Evolutionary conservation across 2,888 invertebrate genomes (phyloP).

Genomic region (Podotricha telesiphe): DNA sequence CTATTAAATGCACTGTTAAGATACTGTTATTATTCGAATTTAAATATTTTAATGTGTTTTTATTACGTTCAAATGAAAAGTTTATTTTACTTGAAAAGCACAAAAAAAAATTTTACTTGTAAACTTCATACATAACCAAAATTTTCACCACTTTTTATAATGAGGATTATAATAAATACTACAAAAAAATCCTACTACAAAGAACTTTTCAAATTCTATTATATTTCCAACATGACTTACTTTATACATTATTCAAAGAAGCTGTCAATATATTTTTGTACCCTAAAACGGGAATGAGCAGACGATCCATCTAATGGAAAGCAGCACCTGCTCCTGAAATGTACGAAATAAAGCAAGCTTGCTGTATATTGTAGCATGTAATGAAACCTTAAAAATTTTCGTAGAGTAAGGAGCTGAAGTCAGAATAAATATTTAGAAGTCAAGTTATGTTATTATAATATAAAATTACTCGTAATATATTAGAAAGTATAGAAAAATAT

Average conservation of each 20-base stretch:
- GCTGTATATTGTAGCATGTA: not conserved
- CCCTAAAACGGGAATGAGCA: not conserved
- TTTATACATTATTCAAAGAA: constrained; percentile 2
- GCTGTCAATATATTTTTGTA: constrained; percentile 13
- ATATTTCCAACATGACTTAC: not conserved
- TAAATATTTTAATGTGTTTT: too few relatives aligned
- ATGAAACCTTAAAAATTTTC: not conserved
- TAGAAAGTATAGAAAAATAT: too few relatives aligned
- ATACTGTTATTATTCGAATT: too few relatives aligned
- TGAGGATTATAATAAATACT: too few relatives aligned
- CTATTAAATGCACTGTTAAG: too few relatives aligned
- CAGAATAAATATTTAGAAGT: not conserved
- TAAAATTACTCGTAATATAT: too few relatives aligned
- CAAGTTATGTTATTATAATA: not conserved
- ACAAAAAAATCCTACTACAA: too few relatives aligned
- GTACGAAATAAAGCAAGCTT: not conserved
- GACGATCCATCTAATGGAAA: constrained; percentile 13
- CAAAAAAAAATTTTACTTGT: too few relatives aligned
- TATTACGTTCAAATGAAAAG: too few relatives aligned
- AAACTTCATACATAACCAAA: too few relatives aligned
- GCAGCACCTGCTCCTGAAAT: constrained; percentile 11
- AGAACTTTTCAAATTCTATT: not conserved
- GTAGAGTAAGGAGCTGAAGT: not conserved
- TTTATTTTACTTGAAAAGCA: too few relatives aligned
- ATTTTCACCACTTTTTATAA: too few relatives aligned